phyloP scores from a whole-genome alignment of 2,797 vertebrate genomes.

The Tapirus indicus region DNA sequence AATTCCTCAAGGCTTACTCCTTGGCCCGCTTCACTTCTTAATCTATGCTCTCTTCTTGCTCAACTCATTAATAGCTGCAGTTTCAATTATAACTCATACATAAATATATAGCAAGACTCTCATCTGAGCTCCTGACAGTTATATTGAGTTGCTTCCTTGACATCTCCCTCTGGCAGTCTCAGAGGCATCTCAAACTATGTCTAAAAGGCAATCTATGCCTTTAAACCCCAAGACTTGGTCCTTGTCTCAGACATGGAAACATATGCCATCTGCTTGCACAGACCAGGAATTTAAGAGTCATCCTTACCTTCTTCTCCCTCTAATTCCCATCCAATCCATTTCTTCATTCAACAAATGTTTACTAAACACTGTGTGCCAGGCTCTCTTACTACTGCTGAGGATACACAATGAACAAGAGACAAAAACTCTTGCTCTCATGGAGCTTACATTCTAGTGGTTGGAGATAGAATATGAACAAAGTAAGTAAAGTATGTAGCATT shows the following conservation, averaged over 20 bases:
- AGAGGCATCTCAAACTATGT: not conserved
- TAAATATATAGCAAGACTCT: not conserved
- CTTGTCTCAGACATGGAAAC: not conserved
- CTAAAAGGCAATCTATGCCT: not conserved
- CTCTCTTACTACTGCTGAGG: not conserved
- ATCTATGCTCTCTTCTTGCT: not conserved
- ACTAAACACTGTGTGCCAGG: not conserved
- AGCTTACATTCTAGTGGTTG: not conserved
- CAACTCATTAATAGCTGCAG: not conserved
- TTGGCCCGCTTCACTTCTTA: not conserved
- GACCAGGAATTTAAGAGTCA: not conserved
- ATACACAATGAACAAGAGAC: not conserved
- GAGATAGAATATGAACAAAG: not conserved
- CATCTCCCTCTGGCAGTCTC: not conserved
- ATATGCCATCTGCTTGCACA: not conserved
- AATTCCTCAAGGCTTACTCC: not conserved
- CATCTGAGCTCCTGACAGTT: not conserved
- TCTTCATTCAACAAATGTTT: not conserved
- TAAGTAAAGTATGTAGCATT: not conserved
- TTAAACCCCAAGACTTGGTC: not conserved
- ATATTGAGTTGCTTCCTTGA: not conserved
- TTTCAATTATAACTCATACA: not conserved
- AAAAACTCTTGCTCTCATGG: not conserved
- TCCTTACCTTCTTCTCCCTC: not conserved
- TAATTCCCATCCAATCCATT: not conserved